Percentiles rank a stretch among this genome's conserved stretches.
Evolutionary conservation across 2,113 vertebrate species (phyloP).

Genomic region (Mellivora capensis): DNA sequence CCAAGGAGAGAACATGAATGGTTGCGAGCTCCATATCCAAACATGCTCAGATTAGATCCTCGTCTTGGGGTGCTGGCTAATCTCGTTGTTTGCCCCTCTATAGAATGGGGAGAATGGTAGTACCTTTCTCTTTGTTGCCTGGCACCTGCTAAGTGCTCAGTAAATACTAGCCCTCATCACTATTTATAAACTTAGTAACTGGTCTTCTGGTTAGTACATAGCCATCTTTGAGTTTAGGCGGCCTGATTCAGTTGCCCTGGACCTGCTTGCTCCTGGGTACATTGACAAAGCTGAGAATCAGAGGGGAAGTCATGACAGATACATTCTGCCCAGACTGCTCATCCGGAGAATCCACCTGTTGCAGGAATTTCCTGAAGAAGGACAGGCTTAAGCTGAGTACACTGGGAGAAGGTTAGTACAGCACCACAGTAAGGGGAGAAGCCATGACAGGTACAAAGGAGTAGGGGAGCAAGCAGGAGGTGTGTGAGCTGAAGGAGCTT

Average conservation of each 20-base stretch:
- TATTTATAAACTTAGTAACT: not conserved
- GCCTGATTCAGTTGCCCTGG: not conserved
- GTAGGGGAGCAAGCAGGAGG: not conserved
- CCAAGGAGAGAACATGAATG: not conserved
- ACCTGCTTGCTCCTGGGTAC: not conserved
- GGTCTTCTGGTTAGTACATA: not conserved
- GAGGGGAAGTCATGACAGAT: not conserved
- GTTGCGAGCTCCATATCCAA: not conserved
- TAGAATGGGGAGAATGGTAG: not conserved
- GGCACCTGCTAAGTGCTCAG: not conserved
- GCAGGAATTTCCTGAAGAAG: not conserved
- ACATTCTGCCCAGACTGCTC: not conserved
- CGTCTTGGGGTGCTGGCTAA: not conserved
- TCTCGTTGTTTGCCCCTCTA: not conserved
- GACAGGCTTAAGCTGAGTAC: not conserved
- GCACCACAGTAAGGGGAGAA: not conserved
- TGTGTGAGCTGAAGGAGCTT: not conserved
- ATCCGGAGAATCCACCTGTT: not conserved
- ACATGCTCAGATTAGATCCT: not conserved
- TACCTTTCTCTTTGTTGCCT: not conserved
- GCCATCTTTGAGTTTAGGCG: constrained; percentile 18
- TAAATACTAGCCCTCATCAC: not conserved
- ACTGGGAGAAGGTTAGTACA: not conserved
- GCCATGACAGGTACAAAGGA: not conserved
- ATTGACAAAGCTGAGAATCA: constrained; percentile 10